Evolutionary conservation across 2,113 vertebrate species (phyloP), one percentile per base, ranked within the genome.

Genomic region (Oreocharis arfaki): DNA sequence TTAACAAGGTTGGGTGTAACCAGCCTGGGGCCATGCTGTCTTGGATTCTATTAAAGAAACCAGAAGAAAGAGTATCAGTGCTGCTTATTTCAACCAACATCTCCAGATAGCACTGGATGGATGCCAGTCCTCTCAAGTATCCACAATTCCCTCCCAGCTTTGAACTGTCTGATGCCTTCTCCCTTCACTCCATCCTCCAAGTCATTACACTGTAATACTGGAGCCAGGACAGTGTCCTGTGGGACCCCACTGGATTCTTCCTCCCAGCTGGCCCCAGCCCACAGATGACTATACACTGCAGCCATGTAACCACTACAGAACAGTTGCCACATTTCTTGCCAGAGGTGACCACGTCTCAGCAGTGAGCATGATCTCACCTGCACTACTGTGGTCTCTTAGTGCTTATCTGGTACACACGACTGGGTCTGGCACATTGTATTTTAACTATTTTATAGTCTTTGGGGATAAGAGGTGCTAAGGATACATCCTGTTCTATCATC

Each of bases 61-160:
- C 78, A 96, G 64, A 96, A 93, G 42, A 87, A 78, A 76, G 49
- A 90, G 69, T 75, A 89, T 75, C 63, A 65, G 10, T 67, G 74
- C 88, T 94, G 47, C 59, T 96, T 86, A 81, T 81, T 96, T 93
- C 95, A 96, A 90, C 76, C 52, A 95, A 6, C 78, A 90, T 94
- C 82, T 94, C 57, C 64, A 94, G 75, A 96, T 94, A 95, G 86
- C 46, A 13, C 50, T 96, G 95, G 84, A 91, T 46, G n/a, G 53
- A 90, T 78, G 95, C 94, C 96, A 93, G 15, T 65, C 75, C 57
- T 95, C 94, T 91, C 2, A 13, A 91, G 50, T 91, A 89, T 84
- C 79, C 59, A 60, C 81, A 86, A 6, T 80, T 95, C 87, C 69
- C 70, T 94, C 55, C 52, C 69, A 93, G 82, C 88, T 96, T 95